These are phyloP conservation scores for Drosophila niveifrons DNA, from an alignment of 2,888 invertebrate species.

Conservation along the genomic window DNA sequence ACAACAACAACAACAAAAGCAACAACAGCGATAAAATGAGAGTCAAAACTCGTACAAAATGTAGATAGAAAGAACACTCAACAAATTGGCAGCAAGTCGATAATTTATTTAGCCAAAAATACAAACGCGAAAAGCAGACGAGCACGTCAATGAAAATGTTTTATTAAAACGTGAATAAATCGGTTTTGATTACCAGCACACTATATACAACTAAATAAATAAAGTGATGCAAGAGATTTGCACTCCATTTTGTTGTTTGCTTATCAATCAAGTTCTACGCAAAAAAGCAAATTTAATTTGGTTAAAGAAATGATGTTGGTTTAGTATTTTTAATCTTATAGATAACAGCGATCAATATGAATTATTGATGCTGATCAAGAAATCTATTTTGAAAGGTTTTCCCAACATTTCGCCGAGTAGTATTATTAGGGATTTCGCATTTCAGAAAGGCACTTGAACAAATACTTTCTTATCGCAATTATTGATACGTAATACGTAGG, in stretches of 20 bases:
- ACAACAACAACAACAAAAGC: constrained; percentile 32
- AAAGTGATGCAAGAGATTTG: constrained; percentile 18
- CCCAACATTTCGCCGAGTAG: background rate
- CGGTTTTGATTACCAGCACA: constrained; percentile 16
- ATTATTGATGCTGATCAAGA: background rate
- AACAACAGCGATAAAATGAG: constrained; percentile 16
- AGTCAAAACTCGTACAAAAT: constrained; percentile 22
- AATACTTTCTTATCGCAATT: constrained; percentile 46
- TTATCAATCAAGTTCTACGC: constrained; percentile 8
- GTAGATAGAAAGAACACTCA: constrained; percentile 30
- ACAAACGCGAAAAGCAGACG: constrained; percentile 1
- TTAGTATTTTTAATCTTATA: background rate
- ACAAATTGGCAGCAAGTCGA: constrained; percentile 58
- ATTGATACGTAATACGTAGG: constrained; percentile 39
- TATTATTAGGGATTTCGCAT: constrained; percentile 10
- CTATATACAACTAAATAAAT: constrained; percentile 9
- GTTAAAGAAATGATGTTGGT: too few species aligned
- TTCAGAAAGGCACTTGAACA: constrained; percentile 26
- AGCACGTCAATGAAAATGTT: constrained; percentile 36
- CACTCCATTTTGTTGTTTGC: constrained; percentile 1
- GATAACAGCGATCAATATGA: background rate
- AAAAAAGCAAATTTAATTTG: background rate
- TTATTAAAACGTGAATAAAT: constrained; percentile 42
- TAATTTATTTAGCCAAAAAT: constrained; percentile 53
- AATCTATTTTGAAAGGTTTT: background rate